These are phyloP conservation scores for Hycleus phaleratus DNA, from an alignment of 1,140 invertebrate species.

Conservation along the genomic window DNA sequence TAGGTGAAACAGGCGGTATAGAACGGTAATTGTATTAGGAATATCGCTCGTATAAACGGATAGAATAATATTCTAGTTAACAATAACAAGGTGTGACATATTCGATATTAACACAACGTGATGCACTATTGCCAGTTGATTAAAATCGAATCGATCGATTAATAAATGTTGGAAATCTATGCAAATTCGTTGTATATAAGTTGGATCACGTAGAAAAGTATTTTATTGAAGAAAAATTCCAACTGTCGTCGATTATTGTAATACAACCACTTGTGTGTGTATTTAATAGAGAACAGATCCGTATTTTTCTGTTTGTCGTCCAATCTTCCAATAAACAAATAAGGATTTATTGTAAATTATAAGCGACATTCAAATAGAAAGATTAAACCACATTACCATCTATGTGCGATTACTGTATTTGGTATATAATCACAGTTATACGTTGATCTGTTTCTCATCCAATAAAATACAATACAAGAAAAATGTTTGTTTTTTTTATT, in stretches of 20 bases:
- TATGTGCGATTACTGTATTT: no score
- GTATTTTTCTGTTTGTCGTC: no score
- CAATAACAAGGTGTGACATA: conserved; percentile 14
- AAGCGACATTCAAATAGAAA: no score
- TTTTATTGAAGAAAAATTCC: conserved; percentile 1
- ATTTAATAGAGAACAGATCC: background rate
- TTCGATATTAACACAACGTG: background rate
- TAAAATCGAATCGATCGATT: conserved; percentile 7
- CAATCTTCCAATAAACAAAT: no score
- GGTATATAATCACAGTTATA: no score
- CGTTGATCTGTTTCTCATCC: background rate
- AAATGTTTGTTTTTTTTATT: background rate
- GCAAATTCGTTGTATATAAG: background rate
- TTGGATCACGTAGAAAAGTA: background rate
- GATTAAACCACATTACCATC: no score
- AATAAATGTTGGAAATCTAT: conserved; percentile 3
- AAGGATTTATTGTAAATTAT: no score
- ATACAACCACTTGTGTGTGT: background rate
- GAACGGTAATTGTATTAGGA: no score
- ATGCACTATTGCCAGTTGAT: background rate
- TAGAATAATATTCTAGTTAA: background rate
- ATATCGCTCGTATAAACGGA: no score
- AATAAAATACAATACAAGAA: background rate
- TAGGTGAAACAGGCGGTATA: no score
- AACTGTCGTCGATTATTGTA: background rate